Evolutionary conservation across 2,113 vertebrate genomes (phyloP), one percentile per base, ranked within the genome.

Genomic region (Ochotona curzoniae): DNA sequence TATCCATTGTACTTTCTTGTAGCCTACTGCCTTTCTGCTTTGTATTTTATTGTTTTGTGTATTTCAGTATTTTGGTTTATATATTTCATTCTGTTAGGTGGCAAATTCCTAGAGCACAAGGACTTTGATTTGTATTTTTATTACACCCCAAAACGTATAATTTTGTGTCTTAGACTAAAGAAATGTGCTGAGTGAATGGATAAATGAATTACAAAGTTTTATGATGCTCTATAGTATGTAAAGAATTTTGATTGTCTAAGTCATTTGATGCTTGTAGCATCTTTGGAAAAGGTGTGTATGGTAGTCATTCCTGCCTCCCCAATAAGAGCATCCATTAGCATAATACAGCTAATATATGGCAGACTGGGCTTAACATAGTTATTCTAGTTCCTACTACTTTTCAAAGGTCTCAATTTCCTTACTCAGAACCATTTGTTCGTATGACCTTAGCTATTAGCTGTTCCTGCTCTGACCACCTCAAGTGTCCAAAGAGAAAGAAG

Each of bases 241-340:
- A 89, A 80, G 71, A 35, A 57, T 30, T 35, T 78, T 63, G 23
- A 79, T 30, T 73, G 2, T 38, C 12, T 83, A 60, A 89, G 30
- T 74, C 49, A 92, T 57, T 92, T 57, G 14, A 60, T 38, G 60
- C 30, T 88, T 73, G 15, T 8, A 87, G 12, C 6, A 75, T 70
- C 32, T 87, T 86, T 64, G 66, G 64, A 25, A 44, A 93, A 90
- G 20, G 67, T 38, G 44, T 21, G 3, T 12, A 32, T 84, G 51
- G 26, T 21, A 67, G 49, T 69, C 80, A 32, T 66, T 89, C 26
- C 30, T 38, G 44, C 73, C 89, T 92, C 87, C 89, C 71, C 79
- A 5, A 69, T 54, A 18, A 93, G 70, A 92, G 91, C 79, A 69
- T 35, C 66, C 54, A n/a, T 83, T 67, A 82, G 67, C 86, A 51